Evolutionary conservation across 1,140 invertebrate genomes (phyloP).

Genomic region (Drosophila obscura): DNA sequence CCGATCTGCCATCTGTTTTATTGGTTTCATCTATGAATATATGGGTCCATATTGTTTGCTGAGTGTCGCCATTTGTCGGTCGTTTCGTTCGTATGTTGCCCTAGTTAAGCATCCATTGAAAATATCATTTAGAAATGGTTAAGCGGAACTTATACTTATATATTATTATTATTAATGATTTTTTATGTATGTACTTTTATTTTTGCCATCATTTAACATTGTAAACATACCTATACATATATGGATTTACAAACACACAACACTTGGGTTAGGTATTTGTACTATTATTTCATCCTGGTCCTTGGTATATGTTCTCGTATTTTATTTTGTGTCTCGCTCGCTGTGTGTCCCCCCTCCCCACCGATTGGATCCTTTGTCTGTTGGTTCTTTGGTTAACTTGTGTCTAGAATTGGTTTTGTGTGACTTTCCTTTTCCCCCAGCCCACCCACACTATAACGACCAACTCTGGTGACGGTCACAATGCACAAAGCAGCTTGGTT

Average conservation of each 20-base stretch:
- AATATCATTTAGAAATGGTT: conserved; percentile 13
- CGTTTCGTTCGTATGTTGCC: conserved; percentile 65
- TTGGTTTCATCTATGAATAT: not conserved
- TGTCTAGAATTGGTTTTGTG: conserved; percentile 48
- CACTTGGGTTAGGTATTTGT: conserved; percentile 24
- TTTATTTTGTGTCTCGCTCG: conserved; percentile 41
- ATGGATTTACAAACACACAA: conserved; percentile 2
- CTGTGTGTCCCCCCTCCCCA: conserved; percentile 9
- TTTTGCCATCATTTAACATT: conserved; percentile 22
- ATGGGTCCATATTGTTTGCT: conserved; percentile 72
- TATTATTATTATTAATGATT: conserved; percentile 5
- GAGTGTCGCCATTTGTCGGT: conserved; percentile 60
- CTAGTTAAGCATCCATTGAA: conserved; percentile 18
- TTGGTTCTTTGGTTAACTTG: conserved; percentile 44
- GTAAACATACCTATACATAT: not conserved
- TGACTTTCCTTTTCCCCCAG: conserved; percentile 7
- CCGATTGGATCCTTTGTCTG: conserved; percentile 20
- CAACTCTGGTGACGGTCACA: conserved; percentile 70
- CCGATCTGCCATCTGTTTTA: too few species aligned
- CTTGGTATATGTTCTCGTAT: conserved; percentile 40
- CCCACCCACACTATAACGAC: conserved; percentile 34
- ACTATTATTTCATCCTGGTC: conserved; percentile 33
- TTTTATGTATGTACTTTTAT: conserved; percentile 3
- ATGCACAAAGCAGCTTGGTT: conserved; percentile 58
- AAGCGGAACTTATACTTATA: conserved; percentile 14